These are phyloP conservation scores for Tragulus kanchil DNA, from an alignment of 2,113 vertebrate species.

Conservation along the genomic window DNA sequence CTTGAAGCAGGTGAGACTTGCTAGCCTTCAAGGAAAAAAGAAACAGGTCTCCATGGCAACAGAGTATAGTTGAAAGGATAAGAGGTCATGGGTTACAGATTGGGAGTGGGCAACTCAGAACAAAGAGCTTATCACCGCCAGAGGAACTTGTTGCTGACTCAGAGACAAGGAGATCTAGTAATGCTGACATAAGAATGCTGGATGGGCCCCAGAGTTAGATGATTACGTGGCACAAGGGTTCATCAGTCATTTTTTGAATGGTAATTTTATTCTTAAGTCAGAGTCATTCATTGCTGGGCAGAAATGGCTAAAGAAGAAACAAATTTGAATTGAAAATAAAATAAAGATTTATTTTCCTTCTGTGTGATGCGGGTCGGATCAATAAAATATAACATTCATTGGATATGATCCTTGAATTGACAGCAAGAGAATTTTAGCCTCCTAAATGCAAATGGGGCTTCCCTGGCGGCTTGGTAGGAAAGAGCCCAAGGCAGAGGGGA, in stretches of 20 bases:
- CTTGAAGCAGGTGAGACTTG: not conserved
- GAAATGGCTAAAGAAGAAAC: not conserved
- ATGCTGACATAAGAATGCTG: not conserved
- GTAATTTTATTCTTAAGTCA: not conserved
- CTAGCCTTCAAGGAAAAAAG: not conserved
- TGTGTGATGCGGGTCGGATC: not conserved
- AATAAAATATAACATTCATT: not conserved
- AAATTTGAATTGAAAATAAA: not conserved
- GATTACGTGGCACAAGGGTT: not conserved
- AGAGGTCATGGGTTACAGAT: not conserved
- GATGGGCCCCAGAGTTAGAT: not conserved
- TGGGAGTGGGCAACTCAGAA: not conserved
- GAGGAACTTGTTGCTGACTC: not conserved
- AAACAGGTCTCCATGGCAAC: not conserved
- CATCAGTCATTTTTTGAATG: not conserved
- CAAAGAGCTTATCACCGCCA: not conserved
- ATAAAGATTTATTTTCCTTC: not conserved
- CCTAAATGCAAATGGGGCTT: not conserved
- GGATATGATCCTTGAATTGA: not conserved
- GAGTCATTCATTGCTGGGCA: not conserved
- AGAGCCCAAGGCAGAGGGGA: accelerated
- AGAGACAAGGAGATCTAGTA: not conserved
- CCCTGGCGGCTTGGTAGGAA: not conserved
- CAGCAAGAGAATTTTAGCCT: not conserved
- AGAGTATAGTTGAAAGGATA: not conserved